Base-by-base conservation (phyloP, 2,113 vertebrate species). In the Clupea harengus region DNA sequence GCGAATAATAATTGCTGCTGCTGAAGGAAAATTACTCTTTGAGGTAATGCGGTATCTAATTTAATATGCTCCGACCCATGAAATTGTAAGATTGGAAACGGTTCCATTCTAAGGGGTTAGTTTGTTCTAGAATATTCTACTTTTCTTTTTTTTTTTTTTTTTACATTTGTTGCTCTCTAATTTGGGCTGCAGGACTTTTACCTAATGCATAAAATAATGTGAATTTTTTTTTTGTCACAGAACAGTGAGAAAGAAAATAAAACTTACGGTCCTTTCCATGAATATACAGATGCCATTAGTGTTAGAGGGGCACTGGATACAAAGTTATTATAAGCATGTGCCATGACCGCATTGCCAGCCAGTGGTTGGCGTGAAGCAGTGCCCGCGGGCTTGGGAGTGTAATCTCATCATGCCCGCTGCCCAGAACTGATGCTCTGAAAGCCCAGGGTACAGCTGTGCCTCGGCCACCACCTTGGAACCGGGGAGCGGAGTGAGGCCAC, bases 11-110 rank as follows among this genome's bases (percentile, higher is more conserved):
- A 10, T 32, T 9, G n/a, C 8, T 72, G 64, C 25, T 8, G 64
- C 11, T 25, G 13, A 28, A 72, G n/a, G 64, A 28, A 4, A 72
- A 72, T 22, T 22, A 72, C 11, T 72, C 25, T 28, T 72, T 32
- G 25, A 72, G 64, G 64, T 72, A 72, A 72, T 72, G 64, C 32
- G 13, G 28, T 72, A 72, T 72, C 64, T 32, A 72, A 72, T 72
- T 72, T 32, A 72, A 72, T 72, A 28, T 72, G 64, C 64, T 28
- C 64, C 64, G 8, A 72, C 64, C 25, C 64, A 72, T 72, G 64
- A 72, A 72, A 72, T 72, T 72, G 28, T 8, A 32, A 25, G 64
- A 72, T 72, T 72, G 64, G 64, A 32, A 72, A 28, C 2, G 25
- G 7, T 13, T 72, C 64, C 28, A 32, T 72, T 72, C 7, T 15